Base-by-base conservation (phyloP, 2,888 invertebrate genomes). In the Oxytorus armatus region DNA sequence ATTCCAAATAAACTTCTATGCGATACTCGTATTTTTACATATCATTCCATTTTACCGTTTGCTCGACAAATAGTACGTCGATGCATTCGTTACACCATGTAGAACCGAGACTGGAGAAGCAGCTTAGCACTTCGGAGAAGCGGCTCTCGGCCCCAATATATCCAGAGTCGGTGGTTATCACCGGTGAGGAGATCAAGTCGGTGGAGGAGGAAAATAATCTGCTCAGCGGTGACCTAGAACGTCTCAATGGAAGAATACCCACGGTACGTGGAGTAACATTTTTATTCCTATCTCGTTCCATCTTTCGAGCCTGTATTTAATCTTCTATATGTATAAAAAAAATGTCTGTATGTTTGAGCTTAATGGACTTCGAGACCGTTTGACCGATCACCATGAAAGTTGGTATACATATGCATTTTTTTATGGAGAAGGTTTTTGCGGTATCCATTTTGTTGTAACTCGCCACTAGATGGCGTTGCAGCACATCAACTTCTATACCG, bases 191-290 rank as follows among this genome's bases (percentile, higher is more conserved):
- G 73, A 86, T 82, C 68, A 87, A 88, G 57, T 84, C 86, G 33
- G 86, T 88, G 21, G 92, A 91, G 70, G 92, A 92, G 77, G 91
- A 91, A 81, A 91, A 91, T 73, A 90, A 90, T 85, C 85, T 92
- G 36, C 86, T 92, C 5, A 87, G 88, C 57, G 91, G 91, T 66
- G 89, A 90, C 70, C 87, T 87, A 42, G 90, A 90, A 49, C 87
- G 91, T 33, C 82, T 90, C 33, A 90, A 91, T 21, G 90, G 91
- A 59, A 87, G 89, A 76, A 88, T 90, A 76, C 89, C 90, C 14
- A 90, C 90, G 82, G 91, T 92, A 72, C 82, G 85, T 49, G 10
- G 2, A 49, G 18, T 21, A 1, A 10, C 16, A 8, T 5, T 49
- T 18, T 1, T 10, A 5, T 21, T 7, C 8, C 21, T 10, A 21